Evolutionary conservation across 2,797 vertebrate species (phyloP).

Genomic region (Pseudochirops corinnae): DNA sequence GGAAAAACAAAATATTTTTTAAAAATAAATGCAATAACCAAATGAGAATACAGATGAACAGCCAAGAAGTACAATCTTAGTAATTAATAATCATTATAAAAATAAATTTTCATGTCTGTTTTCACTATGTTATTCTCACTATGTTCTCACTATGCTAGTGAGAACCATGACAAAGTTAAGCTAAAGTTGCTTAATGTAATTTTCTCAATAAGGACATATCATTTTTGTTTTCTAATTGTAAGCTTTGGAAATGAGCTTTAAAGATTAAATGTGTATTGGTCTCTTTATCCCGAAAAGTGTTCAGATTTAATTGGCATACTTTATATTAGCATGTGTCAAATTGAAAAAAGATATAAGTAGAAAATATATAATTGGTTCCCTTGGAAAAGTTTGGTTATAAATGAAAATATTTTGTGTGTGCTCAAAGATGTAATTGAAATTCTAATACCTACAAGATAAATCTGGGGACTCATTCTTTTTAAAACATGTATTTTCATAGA

Average conservation of each 20-base stretch:
- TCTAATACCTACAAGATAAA: not conserved
- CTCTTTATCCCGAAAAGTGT: too few species aligned
- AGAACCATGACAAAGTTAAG: slow-evolving; percentile 55
- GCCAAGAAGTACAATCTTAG: not conserved
- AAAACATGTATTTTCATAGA: not conserved
- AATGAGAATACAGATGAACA: slow-evolving; percentile 4
- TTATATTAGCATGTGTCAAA: not conserved
- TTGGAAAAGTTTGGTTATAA: slow-evolving; percentile 55
- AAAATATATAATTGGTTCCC: slow-evolving; percentile 46
- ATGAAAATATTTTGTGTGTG: slow-evolving; percentile 12
- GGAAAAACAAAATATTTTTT: too few species aligned
- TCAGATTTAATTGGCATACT: not conserved
- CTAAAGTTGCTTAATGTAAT: slow-evolving; percentile 54
- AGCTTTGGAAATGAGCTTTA: slow-evolving; percentile 35
- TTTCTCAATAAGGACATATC: slow-evolving; percentile 47
- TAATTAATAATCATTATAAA: slow-evolving; percentile 48
- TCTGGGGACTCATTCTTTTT: not conserved
- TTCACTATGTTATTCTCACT: too few species aligned
- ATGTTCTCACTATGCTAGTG: slow-evolving; percentile 15
- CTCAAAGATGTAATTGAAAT: too few species aligned
- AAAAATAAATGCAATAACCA: not conserved
- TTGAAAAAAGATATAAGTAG: slow-evolving; percentile 21
- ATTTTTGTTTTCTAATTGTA: slow-evolving; percentile 21
- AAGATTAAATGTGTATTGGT: not conserved
- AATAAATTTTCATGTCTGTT: slow-evolving; percentile 56